phyloP scores from a whole-genome alignment of 2,113 vertebrate species.

The Tetrao urogallus region DNA sequence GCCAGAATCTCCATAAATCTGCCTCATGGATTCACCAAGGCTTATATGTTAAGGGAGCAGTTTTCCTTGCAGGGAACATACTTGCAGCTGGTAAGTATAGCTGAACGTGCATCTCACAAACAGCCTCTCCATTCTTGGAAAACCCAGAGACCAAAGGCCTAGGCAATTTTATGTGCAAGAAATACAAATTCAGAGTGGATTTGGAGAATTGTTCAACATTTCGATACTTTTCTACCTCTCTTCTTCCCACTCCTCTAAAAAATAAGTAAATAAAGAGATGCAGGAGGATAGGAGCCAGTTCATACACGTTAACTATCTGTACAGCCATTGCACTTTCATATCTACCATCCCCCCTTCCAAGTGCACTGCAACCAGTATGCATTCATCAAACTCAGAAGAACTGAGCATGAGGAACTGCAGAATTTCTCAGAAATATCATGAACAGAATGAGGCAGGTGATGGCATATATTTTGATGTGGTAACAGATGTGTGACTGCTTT shows the following conservation, averaged over 20 bases:
- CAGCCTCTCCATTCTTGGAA: neutral
- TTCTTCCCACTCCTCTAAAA: neutral
- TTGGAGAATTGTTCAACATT: neutral
- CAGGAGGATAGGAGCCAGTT: neutral
- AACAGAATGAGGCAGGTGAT: neutral
- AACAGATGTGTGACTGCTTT: neutral
- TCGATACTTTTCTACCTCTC: neutral
- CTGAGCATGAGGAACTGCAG: neutral
- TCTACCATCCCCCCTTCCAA: neutral
- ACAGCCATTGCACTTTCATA: neutral
- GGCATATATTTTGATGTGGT: neutral
- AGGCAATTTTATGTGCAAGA: neutral
- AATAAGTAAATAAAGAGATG: neutral
- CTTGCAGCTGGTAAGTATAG: neutral
- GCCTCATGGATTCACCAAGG: neutral
- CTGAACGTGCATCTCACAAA: neutral
- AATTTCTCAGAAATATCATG: neutral
- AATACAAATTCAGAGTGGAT: neutral
- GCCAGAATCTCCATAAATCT: neutral
- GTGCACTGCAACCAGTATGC: neutral
- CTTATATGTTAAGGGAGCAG: neutral
- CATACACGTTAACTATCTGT: neutral
- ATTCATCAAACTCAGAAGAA: neutral
- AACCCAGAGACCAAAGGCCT: neutral
- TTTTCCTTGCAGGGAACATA: neutral